Percentiles rank a stretch among this genome's conserved stretches.
Evolutionary conservation across 2,797 vertebrate genomes (phyloP).

Genomic region (Peromyscus eremicus): DNA sequence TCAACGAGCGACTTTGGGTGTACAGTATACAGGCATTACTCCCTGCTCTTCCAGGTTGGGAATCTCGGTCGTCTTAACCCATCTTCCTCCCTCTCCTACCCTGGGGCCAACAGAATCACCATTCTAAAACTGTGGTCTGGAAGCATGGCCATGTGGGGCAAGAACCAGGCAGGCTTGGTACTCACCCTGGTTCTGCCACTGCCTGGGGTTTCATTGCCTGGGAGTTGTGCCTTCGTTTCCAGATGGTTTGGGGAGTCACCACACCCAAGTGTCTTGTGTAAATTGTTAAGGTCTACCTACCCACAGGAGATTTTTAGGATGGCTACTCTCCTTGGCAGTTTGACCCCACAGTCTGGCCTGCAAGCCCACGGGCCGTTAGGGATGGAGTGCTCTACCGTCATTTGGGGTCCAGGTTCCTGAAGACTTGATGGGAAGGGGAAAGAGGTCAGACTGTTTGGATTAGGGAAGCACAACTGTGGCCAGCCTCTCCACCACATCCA

Average conservation of each 20-base stretch:
- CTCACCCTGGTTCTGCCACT: background rate
- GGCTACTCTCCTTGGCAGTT: background rate
- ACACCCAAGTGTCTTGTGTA: background rate
- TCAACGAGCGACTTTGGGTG: background rate
- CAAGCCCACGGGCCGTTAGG: background rate
- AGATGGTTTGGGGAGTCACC: background rate
- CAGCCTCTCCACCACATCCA: background rate
- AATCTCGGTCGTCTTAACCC: background rate
- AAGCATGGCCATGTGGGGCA: background rate
- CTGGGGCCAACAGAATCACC: background rate
- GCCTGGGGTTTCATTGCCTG: background rate
- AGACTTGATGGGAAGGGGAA: background rate
- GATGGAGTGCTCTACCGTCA: background rate
- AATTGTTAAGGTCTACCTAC: background rate
- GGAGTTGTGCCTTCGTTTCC: constrained; percentile 18
- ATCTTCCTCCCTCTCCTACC: background rate
- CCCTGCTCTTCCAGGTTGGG: background rate
- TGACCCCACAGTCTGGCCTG: background rate
- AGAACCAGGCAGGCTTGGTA: constrained; percentile 21
- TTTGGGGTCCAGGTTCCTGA: background rate
- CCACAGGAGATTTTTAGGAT: background rate
- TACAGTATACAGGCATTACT: background rate
- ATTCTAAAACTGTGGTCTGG: background rate
- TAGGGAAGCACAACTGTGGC: background rate
- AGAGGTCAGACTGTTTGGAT: background rate